These are phyloP conservation scores for Drosophila bifasciata DNA, from an alignment of 1,140 invertebrate genomes.

Conservation along the genomic window DNA sequence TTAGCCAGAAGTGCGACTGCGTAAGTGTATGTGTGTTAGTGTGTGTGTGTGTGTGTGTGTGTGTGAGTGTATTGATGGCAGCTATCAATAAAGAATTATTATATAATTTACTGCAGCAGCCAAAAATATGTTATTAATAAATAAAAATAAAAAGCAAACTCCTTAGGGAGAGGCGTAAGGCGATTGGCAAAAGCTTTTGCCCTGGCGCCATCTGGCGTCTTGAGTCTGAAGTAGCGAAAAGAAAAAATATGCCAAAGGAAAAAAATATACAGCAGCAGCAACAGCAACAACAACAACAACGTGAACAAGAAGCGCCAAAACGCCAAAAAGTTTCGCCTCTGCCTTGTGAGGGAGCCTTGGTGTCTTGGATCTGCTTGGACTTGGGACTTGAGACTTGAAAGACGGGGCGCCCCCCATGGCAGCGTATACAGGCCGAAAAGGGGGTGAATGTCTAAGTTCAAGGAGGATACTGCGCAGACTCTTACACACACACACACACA, in stretches of 20 bases:
- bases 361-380: slow-evolving; percentile 24
- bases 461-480: slow-evolving; percentile 56
- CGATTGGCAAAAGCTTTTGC: slow-evolving; percentile 48
- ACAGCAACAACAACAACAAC: slow-evolving; percentile 22
- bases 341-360: slow-evolving; percentile 16
- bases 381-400: slow-evolving; percentile 43
- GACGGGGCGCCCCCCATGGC: slow-evolving; percentile 31
- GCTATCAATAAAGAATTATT: slow-evolving; percentile 45
- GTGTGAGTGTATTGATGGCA: slow-evolving; percentile 36
- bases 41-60: neutral
- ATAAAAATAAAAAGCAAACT: neutral
- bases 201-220: slow-evolving; percentile 65
- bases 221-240: slow-evolving; percentile 27
- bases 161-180: neutral
- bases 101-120: slow-evolving; percentile 1
- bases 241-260: slow-evolving; percentile 22
- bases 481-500: slow-evolving; percentile 21
- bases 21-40: slow-evolving; percentile 20
- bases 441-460: slow-evolving; percentile 63
- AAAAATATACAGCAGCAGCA: slow-evolving; percentile 30
- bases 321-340: slow-evolving; percentile 52
- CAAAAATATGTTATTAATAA: no score
- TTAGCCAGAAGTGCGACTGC: slow-evolving; percentile 36
- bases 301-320: slow-evolving; percentile 4
- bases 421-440: slow-evolving; percentile 2